Base-by-base conservation (phyloP, 2,888 invertebrate species). In the Apodemia mormo region DNA sequence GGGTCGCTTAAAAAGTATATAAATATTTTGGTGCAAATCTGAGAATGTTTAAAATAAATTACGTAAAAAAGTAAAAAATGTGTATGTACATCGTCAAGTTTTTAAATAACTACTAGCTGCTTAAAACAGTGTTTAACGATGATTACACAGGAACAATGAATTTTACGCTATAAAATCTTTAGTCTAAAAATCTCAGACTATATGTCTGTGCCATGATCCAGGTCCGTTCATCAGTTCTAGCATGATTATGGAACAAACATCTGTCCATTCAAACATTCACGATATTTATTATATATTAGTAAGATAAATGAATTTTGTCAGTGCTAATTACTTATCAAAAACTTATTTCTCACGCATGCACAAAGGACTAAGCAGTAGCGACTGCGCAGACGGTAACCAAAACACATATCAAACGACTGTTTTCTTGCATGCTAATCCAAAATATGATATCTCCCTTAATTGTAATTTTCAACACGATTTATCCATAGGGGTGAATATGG, bases 401-500 rank as follows among this genome's bases (percentile, higher is more conserved):
- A 72, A 72, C 64, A 72, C 72, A 72, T 69, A 68, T 66, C 74
- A 72, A 70, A 72, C 71, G 69, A 73, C 70, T 61, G 73, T 78
- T 54, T 66, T 74, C 12, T 74, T 77, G 71, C 76, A 77, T 73
- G 72, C 71, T 8, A 71, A 76, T 69, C 67, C 74, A 12, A 71
- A 73, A 64, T 64, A 64, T 45, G 67, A 67, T 33, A 67, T 70
- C 14, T 61, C 65, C 10, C 9, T 52, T 14, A 69, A 68, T 65
- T 68, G 67, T 10, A 67, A 45, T 70, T 66, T 66, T 72, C 70
- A 73, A 61, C 43, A 66, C 12, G 66, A 68, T 68, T 71, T 72
- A 67, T 73, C 70, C 66, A 22, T 73, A 97, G 97, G 97, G 95
- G 96, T 96, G 75, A 97, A 97, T 89, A 97, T 97, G 96, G 97